phyloP scores from a whole-genome alignment of 2,797 vertebrate genomes.

The Eulemur albifrons region DNA sequence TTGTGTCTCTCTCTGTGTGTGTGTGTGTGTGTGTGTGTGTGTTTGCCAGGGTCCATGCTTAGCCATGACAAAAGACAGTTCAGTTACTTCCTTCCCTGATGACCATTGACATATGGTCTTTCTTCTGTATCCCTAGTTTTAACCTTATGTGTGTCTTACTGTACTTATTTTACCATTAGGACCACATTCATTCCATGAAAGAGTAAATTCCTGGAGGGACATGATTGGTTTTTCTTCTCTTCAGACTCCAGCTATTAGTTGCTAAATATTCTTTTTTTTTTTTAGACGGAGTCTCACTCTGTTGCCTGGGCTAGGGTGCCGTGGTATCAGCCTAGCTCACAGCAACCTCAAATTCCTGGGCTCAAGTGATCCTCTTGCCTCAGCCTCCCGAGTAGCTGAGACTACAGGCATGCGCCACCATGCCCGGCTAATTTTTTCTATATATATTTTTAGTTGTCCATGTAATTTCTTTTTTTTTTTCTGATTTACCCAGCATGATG shows the following conservation, averaged over 20 bases:
- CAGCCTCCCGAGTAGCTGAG: no score
- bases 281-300: no score
- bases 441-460: no score
- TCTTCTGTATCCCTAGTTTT: not conserved
- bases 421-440: no score
- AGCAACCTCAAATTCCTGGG: no score
- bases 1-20: not conserved
- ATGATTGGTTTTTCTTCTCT: not conserved
- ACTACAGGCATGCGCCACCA: no score
- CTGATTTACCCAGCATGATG: no score
- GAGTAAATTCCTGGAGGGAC: not conserved
- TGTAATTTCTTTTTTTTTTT: no score
- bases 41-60: not conserved
- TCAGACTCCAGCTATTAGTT: not conserved
- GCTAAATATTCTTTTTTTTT: not conserved
- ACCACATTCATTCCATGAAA: not conserved
- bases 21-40: not conserved
- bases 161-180: not conserved
- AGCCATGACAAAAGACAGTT: not conserved
- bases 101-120: not conserved
- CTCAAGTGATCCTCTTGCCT: no score
- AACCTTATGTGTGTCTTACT: not conserved
- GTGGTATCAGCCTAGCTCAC: no score
- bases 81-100: not conserved
- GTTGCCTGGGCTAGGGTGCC: no score